A percentile compares a stretch with the other conserved stretches of the same genome.
These are phyloP conservation scores for Tortrix viridana DNA, from an alignment of 2,888 invertebrate genomes.

Conservation along the genomic window DNA sequence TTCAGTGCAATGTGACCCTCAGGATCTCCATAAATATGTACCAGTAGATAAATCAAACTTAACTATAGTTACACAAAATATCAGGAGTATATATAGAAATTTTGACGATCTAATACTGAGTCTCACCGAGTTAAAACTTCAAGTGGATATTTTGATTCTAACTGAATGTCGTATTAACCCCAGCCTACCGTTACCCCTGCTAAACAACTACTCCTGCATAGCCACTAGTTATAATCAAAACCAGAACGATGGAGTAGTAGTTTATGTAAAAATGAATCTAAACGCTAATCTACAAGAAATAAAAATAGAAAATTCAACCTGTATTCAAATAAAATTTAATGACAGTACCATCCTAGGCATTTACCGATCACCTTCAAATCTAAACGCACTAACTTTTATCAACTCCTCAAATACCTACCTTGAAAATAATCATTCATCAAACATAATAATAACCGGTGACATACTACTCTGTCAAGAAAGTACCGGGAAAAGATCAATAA, in stretches of 20 bases:
- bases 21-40: neutral
- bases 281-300: slow-evolving; percentile 34
- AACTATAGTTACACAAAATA: too few relatives aligned
- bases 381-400: slow-evolving; percentile 40
- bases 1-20: slow-evolving; percentile 1
- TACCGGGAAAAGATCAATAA: too few relatives aligned
- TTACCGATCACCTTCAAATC: slow-evolving; percentile 44
- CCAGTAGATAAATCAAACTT: neutral
- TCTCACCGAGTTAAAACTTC: neutral
- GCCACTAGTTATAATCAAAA: neutral
- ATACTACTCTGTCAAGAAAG: too few relatives aligned
- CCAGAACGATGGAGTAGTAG: slow-evolving; percentile 9
- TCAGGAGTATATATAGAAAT: too few relatives aligned
- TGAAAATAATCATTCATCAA: slow-evolving; percentile 26
- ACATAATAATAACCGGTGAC: slow-evolving; percentile 43
- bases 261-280: neutral
- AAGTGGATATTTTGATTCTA: neutral
- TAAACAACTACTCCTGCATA: neutral
- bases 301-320: slow-evolving; percentile 35
- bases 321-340: slow-evolving; percentile 36
- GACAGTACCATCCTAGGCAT: slow-evolving; percentile 40
- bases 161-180: slow-evolving; percentile 6
- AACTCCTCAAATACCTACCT: slow-evolving; percentile 40
- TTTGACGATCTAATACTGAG: too few relatives aligned
- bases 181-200: neutral